phyloP scores from a whole-genome alignment of 2,797 vertebrate species.

The Tinamus major region DNA sequence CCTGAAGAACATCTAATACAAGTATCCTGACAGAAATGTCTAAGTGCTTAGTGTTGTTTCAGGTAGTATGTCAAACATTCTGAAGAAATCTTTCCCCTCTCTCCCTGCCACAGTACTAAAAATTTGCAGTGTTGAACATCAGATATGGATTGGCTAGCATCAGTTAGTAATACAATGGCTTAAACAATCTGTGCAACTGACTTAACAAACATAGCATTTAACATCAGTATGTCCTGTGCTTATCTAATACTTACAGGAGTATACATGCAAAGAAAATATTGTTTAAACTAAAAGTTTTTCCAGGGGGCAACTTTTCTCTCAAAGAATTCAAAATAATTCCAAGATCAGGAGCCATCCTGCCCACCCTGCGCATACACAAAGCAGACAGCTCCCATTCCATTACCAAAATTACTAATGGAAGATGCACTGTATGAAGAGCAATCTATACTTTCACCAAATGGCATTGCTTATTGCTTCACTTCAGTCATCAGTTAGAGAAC shows the following conservation, averaged over 20 bases:
- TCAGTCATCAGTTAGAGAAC: not conserved
- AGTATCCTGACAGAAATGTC: not conserved
- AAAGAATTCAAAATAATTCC: not conserved
- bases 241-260: not conserved
- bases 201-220: not conserved
- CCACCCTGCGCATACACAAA: not conserved
- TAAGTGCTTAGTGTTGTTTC: not conserved
- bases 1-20: not conserved
- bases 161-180: not conserved
- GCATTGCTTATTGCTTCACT: not conserved
- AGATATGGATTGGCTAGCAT: not conserved
- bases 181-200: not conserved
- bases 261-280: not conserved
- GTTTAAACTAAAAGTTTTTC: not conserved
- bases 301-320: not conserved
- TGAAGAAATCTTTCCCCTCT: not conserved
- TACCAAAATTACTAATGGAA: not conserved
- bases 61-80: not conserved
- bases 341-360: not conserved
- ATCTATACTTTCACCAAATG: not conserved
- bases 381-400: not conserved
- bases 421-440: not conserved
- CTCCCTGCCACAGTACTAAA: not conserved
- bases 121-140: not conserved
- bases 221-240: not conserved